Conservation (phyloP, 2,888 invertebrate genomes). For the Cataglyphis albicans region DNA sequence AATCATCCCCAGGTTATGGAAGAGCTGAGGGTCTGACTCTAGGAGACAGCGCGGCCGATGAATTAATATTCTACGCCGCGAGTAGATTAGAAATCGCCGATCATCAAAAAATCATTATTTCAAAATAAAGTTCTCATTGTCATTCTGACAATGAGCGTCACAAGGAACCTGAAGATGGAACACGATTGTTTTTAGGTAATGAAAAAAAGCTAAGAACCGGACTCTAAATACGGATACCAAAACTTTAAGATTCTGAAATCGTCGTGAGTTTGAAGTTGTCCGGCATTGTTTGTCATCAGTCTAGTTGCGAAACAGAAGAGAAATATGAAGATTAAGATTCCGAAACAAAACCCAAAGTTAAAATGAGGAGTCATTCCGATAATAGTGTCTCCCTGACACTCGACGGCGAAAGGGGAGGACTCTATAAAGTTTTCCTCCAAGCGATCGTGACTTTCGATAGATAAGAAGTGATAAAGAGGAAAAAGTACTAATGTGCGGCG, state of each 20-base stretch:
- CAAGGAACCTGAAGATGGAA: neutral
- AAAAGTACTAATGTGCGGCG: conserved; percentile 27
- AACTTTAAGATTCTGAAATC: conserved; percentile 12
- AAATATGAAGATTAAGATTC: neutral
- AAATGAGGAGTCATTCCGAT: neutral
- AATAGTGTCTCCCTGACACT: conserved; percentile 7
- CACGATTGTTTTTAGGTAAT: neutral
- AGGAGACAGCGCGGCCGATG: conserved; percentile 65
- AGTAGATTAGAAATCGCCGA: neutral
- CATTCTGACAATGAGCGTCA: neutral
- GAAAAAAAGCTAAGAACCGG: neutral
- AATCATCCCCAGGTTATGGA: conserved; percentile 89
- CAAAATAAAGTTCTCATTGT: neutral
- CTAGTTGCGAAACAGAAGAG: neutral
- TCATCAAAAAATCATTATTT: neutral
- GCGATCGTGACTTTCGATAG: conserved; percentile 32
- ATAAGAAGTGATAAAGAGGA: conserved; percentile 32
- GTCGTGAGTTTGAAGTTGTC: neutral
- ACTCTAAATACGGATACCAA: neutral
- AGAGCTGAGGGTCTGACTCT: conserved; percentile 93
- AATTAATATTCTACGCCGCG: conserved; percentile 37
- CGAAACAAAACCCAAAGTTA: neutral
- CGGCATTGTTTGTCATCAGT: neutral
- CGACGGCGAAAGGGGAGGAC: neutral
- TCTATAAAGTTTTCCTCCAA: conserved; percentile 26